Conservation (phyloP, 2,113 vertebrate species). For the Haliaeetus leucogaster region DNA sequence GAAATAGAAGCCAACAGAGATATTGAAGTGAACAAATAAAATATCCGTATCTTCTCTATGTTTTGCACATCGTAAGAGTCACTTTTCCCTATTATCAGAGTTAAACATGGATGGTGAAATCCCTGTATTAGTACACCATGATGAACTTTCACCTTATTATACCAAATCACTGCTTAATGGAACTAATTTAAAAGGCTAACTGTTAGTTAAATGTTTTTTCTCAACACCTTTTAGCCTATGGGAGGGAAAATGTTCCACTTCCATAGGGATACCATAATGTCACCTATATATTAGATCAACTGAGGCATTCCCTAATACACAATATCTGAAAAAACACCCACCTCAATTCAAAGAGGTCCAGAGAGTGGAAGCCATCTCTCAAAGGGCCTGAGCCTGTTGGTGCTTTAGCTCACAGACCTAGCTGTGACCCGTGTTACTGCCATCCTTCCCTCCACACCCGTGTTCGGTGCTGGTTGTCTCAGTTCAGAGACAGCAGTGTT, state of each 20-base stretch:
- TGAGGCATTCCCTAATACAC: background rate
- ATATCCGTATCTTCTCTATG: background rate
- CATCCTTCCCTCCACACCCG: background rate
- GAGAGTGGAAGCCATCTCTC: background rate
- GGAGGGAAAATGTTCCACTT: background rate
- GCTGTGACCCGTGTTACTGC: background rate
- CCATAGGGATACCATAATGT: background rate
- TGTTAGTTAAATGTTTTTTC: background rate
- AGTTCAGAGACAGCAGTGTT: background rate
- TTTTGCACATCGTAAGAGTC: background rate
- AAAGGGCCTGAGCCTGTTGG: background rate
- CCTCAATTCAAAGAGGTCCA: background rate
- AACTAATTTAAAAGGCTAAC: background rate
- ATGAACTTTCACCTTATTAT: background rate
- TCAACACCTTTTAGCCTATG: background rate
- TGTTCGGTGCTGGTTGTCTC: fast-evolving
- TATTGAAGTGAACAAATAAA: background rate
- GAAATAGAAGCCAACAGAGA: background rate
- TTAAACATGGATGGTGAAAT: background rate
- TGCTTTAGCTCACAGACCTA: background rate
- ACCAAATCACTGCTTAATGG: background rate
- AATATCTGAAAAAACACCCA: background rate
- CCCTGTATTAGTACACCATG: background rate
- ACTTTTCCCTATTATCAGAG: background rate
- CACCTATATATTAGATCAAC: background rate